Base-by-base conservation (phyloP, 1,140 invertebrate species). In the Magallana angulata region DNA sequence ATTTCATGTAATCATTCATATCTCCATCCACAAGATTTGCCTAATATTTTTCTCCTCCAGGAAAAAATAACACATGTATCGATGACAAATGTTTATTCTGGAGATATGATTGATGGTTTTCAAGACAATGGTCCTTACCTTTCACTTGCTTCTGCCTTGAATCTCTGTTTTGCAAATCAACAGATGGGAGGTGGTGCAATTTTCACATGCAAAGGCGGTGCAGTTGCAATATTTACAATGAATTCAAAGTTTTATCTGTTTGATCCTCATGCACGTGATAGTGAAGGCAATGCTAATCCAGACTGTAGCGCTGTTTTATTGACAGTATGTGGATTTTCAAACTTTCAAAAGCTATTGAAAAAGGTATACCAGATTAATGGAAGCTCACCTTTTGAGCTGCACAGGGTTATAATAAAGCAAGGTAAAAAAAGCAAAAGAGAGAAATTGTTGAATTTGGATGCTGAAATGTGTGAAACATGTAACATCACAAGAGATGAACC, bases 61-160 rank as follows among this genome's bases (percentile, higher is more conserved):
- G 18, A 64, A n/a, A 7, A 64, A 64, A n/a, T 64, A 16, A 6
- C 18, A n/a, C 60, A 64, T 64, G 60, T 64, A 64, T n/a, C 60
- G 7, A 16, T 16, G 16, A n/a, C 14, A 64, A 16, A 16, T n/a
- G 16, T 64, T 64, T 64, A 64, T 64, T 64, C 16, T n/a, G 60
- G 60, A 18, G 60, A 64, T n/a, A n/a, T 64, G 18, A 16, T n/a
- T 7, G 60, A 7, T 16, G 18, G 16, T 64, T 64, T 64, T 64
- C 16, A 16, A 64, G 60, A 64, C 18, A 64, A 64, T 64, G 60
- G 60, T 64, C 60, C 60, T 16, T 64, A 16, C 14, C 14, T 64
- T 18, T 64, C 60, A 64, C 60, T 64, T 64, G 60, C 60, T 64
- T n/a, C 60, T 64, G 60, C 60, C 16, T 64, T 64, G 60, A 64